Evolutionary conservation across 2,113 vertebrate genomes (phyloP).

Genomic region (Capreolus pygargus): DNA sequence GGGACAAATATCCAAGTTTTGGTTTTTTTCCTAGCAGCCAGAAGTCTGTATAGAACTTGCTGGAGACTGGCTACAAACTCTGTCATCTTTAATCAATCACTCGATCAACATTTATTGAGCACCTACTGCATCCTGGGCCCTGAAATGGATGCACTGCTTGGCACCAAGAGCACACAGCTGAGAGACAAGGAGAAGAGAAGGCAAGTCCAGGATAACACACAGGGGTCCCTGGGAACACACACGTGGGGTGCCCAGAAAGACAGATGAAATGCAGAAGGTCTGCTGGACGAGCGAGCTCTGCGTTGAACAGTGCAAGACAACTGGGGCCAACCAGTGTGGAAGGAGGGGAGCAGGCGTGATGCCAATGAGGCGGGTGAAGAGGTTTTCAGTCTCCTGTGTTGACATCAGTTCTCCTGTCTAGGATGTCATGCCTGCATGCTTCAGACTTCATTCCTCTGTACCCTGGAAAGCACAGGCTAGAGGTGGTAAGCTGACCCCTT

Average conservation of each 20-base stretch:
- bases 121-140: background rate
- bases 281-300: background rate
- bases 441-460: background rate
- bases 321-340: background rate
- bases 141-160: background rate
- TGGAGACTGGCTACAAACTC: background rate
- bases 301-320: background rate
- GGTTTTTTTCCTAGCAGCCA: background rate
- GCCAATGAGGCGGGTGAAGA: background rate
- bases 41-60: background rate
- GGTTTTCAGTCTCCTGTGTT: background rate
- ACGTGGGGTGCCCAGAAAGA: background rate
- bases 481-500: background rate
- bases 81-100: background rate
- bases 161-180: background rate
- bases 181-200: background rate
- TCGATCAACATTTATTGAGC: background rate
- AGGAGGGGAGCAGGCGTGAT: background rate
- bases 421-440: background rate
- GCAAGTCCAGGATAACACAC: background rate
- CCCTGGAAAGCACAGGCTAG: background rate
- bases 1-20: background rate
- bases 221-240: background rate
- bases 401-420: background rate
- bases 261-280: background rate